Percentiles rank a stretch among this genome's conserved stretches.
Evolutionary conservation across 2,888 invertebrate species (phyloP).

Genomic region (Aspidiotus destructor): DNA sequence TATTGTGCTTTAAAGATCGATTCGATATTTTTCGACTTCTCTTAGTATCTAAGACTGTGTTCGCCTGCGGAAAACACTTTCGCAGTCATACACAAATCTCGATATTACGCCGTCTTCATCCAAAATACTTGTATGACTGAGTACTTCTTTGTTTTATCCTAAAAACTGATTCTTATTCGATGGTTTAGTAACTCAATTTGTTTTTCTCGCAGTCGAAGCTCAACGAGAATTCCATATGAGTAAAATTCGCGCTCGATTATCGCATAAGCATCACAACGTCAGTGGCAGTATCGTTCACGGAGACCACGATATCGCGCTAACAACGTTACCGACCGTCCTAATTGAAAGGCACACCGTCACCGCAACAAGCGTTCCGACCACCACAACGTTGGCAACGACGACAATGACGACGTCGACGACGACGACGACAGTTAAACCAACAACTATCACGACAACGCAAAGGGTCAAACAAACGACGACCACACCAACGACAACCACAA

Average conservation of each 20-base stretch:
- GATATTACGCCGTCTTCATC: too few species aligned
- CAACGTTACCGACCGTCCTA: constrained; percentile 7
- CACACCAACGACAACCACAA: constrained; percentile 38
- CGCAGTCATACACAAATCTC: too few species aligned
- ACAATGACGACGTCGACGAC: constrained; percentile 42
- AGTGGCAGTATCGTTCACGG: constrained; percentile 3
- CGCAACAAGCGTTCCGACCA: constrained; percentile 41
- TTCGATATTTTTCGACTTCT: too few species aligned
- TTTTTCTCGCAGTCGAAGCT: constrained; percentile 60
- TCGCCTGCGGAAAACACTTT: too few species aligned
- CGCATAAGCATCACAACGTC: constrained; percentile 14
- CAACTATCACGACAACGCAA: constrained; percentile 43
- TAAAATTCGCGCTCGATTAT: constrained; percentile 38
- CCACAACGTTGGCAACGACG: constrained; percentile 35
- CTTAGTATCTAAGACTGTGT: too few species aligned
- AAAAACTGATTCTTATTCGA: too few species aligned
- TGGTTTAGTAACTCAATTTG: too few species aligned
- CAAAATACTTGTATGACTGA: too few species aligned
- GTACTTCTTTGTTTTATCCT: too few species aligned
- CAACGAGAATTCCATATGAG: constrained; percentile 74
- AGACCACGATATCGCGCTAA: constrained; percentile 7
- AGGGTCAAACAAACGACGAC: constrained; percentile 38
- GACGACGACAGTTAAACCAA: constrained; percentile 43
- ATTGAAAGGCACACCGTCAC: constrained; percentile 40
- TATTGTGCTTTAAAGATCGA: too few species aligned